Conservation (phyloP, 2,888 invertebrate species). For the Drosophila neonasuta region DNA sequence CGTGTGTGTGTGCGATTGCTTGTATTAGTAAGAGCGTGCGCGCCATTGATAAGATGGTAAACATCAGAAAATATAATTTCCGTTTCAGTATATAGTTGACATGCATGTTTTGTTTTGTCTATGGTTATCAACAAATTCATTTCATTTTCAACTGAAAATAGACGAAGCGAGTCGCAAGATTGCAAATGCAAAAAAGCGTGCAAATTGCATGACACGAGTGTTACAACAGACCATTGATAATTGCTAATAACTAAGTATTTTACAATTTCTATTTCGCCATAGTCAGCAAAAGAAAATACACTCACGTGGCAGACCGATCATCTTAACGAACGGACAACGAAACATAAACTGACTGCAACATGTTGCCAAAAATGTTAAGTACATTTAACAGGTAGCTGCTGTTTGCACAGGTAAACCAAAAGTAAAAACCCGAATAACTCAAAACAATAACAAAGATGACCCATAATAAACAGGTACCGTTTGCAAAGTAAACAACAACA, state of each 20-base stretch:
- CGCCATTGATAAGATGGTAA: conserved; percentile 64
- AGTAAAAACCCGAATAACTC: neutral
- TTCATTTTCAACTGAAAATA: conserved; percentile 56
- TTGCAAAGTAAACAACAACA: conserved; percentile 27
- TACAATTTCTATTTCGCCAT: conserved; percentile 33
- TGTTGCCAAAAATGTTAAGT: neutral
- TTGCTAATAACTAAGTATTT: conserved; percentile 31
- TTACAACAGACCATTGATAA: conserved; percentile 26
- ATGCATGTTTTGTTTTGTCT: conserved; percentile 61
- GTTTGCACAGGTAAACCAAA: conserved; percentile 27
- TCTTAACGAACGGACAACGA: conserved; percentile 28
- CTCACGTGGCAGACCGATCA: conserved; percentile 70
- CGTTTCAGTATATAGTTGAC: conserved; percentile 46
- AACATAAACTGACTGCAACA: conserved; percentile 40
- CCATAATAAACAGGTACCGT: conserved; percentile 45
- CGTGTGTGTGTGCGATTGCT: neutral
- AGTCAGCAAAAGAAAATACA: conserved; percentile 19
- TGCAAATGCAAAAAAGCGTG: conserved; percentile 45
- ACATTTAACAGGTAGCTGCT: conserved; percentile 33
- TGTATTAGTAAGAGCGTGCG: conserved; percentile 46
- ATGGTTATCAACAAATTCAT: conserved; percentile 46
- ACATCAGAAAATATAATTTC: conserved; percentile 59
- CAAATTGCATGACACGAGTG: conserved; percentile 40
- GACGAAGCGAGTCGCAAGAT: conserved; percentile 34
- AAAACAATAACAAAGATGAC: conserved; percentile 48